These are phyloP conservation scores for Podarcis cretensis DNA, from an alignment of 2,113 vertebrate species.

Conservation along the genomic window DNA sequence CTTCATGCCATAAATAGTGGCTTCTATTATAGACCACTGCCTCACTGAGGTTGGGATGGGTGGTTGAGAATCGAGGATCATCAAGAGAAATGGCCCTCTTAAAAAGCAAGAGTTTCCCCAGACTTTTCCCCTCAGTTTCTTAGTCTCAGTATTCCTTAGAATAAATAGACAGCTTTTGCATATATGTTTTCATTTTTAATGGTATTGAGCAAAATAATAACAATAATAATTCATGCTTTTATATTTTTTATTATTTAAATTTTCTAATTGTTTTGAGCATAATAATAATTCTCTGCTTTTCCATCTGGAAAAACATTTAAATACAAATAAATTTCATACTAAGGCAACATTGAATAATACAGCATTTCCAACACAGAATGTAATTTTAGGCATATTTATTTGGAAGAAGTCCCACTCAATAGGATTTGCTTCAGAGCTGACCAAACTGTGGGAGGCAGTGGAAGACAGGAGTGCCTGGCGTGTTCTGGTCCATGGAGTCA, in stretches of 20 bases:
- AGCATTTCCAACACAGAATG: neutral
- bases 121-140: neutral
- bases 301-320: neutral
- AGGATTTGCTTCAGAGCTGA: neutral
- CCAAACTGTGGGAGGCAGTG: too few species aligned
- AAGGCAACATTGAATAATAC: neutral
- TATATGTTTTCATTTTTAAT: neutral
- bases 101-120: neutral
- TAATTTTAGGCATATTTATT: neutral
- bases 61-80: neutral
- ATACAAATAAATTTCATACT: neutral
- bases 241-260: neutral
- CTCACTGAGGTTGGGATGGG: neutral
- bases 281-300: neutral
- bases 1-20: neutral
- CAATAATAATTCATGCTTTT: too few species aligned
- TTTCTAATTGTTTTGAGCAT: neutral
- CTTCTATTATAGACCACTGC: neutral
- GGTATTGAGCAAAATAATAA: neutral
- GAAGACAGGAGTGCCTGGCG: too few species aligned
- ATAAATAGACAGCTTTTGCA: neutral
- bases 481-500: too few species aligned
- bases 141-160: neutral
- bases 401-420: neutral
- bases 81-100: neutral